Evolutionary conservation across 2,888 invertebrate species (phyloP), one percentile per base, ranked within the genome.

Genomic region (Unio delphinus): DNA sequence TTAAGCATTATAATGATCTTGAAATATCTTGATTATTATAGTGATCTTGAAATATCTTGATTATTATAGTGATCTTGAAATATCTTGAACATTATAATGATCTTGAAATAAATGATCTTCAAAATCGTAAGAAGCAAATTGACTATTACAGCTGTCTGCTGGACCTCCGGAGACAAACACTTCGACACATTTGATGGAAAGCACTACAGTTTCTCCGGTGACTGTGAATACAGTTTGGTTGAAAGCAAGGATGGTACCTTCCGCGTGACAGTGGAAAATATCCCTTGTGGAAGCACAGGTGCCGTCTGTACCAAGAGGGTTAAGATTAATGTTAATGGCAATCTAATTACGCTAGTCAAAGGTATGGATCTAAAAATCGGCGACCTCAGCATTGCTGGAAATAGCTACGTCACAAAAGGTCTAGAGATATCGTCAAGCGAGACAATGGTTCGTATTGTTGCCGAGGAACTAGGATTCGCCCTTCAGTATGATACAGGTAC

Each of bases 91-190:
- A 45, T 45, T 45, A 3, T 45, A 3, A 11, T 3, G 15, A 45
- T 1, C 11, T 3, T 45, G 45, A 45, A 15, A 45, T 15, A 45
- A 3, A 11, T 45, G 8, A 3, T 45, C 45, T 45, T 45, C 45
- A 45, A 45, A 45, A 45, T 3, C 4, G 8, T 15, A 45, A 11
- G 11, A 45, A 45, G 45, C 45, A 45, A 15, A 45, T 61, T 64
- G 8, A 56, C 28, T 23, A 23, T 65, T 68, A 7, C 59, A 68
- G 82, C 79, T 11, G 74, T 75, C 30, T 97, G 96, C 88, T 92
- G 93, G 45, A 94, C 95, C 0, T 96, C 96, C 95, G 96, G 96
- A 6, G 96, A 96, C 88, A 95, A 96, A 0, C 96, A 97, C 90
- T 94, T 95, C 86, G 93, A 93, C 82, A 95, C 95, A 0, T 96